Base-by-base conservation (phyloP, 2,888 invertebrate species). In the Tolmerus cingulatus region DNA sequence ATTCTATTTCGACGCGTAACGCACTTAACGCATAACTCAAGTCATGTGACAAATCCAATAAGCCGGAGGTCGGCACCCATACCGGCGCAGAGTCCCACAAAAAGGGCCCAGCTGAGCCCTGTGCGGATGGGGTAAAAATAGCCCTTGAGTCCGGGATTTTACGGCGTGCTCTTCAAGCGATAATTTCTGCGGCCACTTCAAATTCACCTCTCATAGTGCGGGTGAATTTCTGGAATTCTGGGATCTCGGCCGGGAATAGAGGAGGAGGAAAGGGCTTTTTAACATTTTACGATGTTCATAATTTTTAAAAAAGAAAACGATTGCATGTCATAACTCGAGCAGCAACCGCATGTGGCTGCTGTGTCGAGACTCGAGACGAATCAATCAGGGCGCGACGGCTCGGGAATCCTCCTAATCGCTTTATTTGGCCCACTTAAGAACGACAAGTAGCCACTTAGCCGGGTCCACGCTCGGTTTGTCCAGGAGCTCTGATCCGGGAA, bases 1-100 rank as follows among this genome's bases (percentile, higher is more conserved):
- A 85, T 85, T 85, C 85, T 85, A 85, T 74, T 85, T 85, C 74
- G 74, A 74, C 85, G 74, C 85, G 40, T 43, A 74, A 46, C 27
- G 85, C 85, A 43, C 85, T 85, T 74, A 74, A 74, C n/a, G 30
- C 43, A 74, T 85, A 85, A 85, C 37, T 85, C 74, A 85, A 85
- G 74, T 74, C 74, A 85, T 85, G 85, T 85, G 85, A 85, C 85
- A 85, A 85, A 85, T 85, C 85, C 85, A 85, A 74, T 85, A 85
- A 85, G 43, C 85, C 27, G 23, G 85, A 30, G 30, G 19, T 46
- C 46, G 37, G 74, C 30, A 74, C 85, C 30, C 34, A 74, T 27
- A 34, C 34, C 85, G 27, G 14, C 27, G 14, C 27, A 12, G 14
- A 74, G 16, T 5, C 5, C 16, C 16, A 85, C 55, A 46, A 85